Conservation (phyloP, 2,797 vertebrate species). For the Calcarius lapponicus region DNA sequence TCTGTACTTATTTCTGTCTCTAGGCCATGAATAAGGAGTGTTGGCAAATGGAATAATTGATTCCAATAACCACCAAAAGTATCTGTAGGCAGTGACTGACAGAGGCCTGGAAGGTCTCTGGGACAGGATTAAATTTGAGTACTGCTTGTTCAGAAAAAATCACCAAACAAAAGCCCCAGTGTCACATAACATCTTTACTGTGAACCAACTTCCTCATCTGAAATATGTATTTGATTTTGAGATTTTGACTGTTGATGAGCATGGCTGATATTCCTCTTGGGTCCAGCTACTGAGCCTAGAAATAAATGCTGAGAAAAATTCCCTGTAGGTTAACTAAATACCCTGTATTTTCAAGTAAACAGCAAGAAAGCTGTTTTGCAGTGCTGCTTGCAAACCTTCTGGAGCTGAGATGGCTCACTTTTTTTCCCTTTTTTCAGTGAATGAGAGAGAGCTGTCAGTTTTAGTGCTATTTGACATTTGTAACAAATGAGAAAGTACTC, state of each 20-base stretch:
- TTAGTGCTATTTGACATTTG: not conserved
- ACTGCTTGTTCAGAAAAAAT: not conserved
- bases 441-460: not conserved
- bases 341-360: not conserved
- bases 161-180: accelerated
- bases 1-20: not conserved
- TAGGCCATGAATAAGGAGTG: not conserved
- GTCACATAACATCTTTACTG: not conserved
- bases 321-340: not conserved
- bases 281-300: not conserved
- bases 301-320: not conserved
- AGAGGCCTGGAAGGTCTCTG: not conserved
- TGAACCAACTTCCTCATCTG: not conserved
- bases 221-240: not conserved
- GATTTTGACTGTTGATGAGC: not conserved
- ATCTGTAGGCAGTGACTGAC: not conserved
- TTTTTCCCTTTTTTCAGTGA: not conserved
- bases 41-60: not conserved
- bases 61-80: not conserved
- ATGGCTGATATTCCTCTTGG: not conserved
- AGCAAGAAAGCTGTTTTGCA: not conserved
- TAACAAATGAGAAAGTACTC: not conserved
- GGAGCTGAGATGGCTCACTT: not conserved
- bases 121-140: not conserved
- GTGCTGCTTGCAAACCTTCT: not conserved